Evolutionary conservation across 53 echinoderm and acorn worm genomes (phyloP).

Genomic region (Antedon mediterranea): DNA sequence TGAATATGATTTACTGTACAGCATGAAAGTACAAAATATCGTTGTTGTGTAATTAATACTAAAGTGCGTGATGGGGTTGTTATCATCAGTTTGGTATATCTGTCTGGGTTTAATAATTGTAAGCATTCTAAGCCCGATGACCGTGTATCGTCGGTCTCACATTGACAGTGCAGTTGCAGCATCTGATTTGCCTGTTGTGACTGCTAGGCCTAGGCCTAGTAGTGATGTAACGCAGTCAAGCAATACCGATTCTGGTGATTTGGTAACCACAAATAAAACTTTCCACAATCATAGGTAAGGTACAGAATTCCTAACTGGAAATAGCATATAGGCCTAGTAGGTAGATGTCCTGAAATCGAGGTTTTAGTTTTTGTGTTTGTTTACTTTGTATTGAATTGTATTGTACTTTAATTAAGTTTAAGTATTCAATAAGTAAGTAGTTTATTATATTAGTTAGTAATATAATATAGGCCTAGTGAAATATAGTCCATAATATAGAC

Average conservation of each 20-base stretch:
- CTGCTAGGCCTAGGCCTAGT: neutral
- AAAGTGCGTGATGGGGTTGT: neutral
- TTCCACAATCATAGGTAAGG: neutral
- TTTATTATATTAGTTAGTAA: no score
- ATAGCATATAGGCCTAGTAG: neutral
- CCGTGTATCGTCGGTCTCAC: neutral
- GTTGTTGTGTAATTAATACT: no score
- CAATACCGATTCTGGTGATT: neutral
- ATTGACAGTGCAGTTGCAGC: neutral
- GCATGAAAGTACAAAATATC: no score
- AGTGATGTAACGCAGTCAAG: neutral
- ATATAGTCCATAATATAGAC: no score
- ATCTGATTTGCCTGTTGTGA: neutral
- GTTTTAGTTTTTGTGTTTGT: no score
- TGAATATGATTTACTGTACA: no score
- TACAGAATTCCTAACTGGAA: neutral
- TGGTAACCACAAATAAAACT: neutral
- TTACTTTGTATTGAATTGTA: no score
- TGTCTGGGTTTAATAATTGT: neutral
- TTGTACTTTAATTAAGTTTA: no score
- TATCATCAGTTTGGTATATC: neutral
- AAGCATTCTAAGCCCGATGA: neutral
- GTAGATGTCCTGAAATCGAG: no score
- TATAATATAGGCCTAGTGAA: no score
- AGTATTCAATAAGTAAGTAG: no score